Conservation (phyloP, 2,888 invertebrate species). For the Dryomyza anilis region DNA sequence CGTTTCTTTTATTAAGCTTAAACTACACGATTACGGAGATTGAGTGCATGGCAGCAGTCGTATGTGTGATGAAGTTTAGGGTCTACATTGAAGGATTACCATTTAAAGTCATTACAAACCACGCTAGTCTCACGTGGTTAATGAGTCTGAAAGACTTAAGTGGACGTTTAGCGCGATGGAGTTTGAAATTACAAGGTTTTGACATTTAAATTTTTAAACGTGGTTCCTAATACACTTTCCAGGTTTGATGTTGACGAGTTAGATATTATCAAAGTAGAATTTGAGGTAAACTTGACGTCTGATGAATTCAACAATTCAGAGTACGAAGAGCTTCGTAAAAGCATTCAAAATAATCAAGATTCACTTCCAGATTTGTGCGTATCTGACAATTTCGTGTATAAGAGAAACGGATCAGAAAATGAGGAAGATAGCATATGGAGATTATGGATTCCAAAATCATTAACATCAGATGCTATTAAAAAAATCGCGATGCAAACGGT, state of each 20-base stretch:
- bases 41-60: not conserved
- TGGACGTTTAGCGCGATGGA: too few relatives aligned
- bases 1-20: not conserved
- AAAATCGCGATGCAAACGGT: conserved; percentile 10
- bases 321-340: conserved; percentile 3
- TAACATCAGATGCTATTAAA: not conserved
- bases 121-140: conserved; percentile 3
- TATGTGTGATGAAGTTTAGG: not conserved
- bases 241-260: too few relatives aligned
- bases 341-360: not conserved
- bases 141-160: too few relatives aligned
- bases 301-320: too few relatives aligned
- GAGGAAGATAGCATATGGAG: too few relatives aligned
- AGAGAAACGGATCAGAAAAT: too few relatives aligned
- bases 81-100: conserved; percentile 2
- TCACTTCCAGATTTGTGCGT: not conserved
- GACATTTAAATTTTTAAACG: not conserved
- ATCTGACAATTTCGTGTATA: not conserved
- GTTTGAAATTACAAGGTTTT: not conserved
- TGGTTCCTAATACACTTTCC: not conserved
- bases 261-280: not conserved
- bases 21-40: not conserved
- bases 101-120: conserved; percentile 4
- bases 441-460: too few relatives aligned
- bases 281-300: not conserved